Evolutionary conservation across 53 echinoderm and acorn worm species (phyloP).

Genomic region (Astropecten irregularis): DNA sequence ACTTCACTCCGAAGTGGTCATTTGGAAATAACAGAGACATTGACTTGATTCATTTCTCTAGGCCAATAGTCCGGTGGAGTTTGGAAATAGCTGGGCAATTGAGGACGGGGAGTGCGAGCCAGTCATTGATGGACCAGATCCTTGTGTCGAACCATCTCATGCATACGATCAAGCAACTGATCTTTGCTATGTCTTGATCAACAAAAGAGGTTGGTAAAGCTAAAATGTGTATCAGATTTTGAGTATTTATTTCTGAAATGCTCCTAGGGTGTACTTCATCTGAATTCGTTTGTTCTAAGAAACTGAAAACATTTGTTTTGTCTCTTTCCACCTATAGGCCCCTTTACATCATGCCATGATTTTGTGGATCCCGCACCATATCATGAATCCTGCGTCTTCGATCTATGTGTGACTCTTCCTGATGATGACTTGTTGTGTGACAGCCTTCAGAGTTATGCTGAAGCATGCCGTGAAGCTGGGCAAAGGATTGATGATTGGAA

Average conservation of each 20-base stretch:
- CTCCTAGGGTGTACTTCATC: too few species aligned
- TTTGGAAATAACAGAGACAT: too few species aligned
- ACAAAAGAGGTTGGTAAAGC: conserved; percentile 31
- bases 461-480: conserved; percentile 53
- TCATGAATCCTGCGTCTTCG: conserved; percentile 65
- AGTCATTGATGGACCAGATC: conserved; percentile 28
- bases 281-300: too few species aligned
- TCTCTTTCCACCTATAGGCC: too few species aligned
- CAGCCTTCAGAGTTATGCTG: conserved; percentile 63
- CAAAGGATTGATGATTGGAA: conserved; percentile 66
- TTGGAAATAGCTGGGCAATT: conserved; percentile 71
- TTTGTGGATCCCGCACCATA: conserved; percentile 61
- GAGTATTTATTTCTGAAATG: too few species aligned
- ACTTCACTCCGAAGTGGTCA: too few species aligned
- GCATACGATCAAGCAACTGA: conserved; percentile 50
- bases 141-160: conserved; percentile 47
- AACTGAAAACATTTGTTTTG: too few species aligned
- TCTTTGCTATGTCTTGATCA: conserved; percentile 52
- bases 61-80: conserved; percentile 40
- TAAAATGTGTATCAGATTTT: too few species aligned
- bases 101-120: conserved; percentile 35
- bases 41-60: conserved; percentile 1
- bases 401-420: conserved; percentile 68
- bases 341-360: conserved; percentile 55
- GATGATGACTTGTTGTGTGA: conserved; percentile 63